These are phyloP conservation scores for Protobothrops flavoviridis DNA, from an alignment of 2,113 vertebrate genomes.

Conservation along the genomic window DNA sequence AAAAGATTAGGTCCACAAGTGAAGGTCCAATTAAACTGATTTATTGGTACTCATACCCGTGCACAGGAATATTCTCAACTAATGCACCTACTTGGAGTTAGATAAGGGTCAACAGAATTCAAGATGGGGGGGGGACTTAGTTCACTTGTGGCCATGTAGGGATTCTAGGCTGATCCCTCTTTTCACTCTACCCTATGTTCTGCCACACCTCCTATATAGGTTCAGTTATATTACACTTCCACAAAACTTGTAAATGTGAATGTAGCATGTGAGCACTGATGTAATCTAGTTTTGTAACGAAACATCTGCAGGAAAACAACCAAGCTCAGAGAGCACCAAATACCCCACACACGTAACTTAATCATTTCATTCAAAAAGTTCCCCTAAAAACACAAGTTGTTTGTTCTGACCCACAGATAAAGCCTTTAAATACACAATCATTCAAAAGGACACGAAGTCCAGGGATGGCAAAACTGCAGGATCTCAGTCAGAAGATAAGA, in stretches of 20 bases:
- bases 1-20: background rate
- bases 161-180: background rate
- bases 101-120: background rate
- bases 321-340: background rate
- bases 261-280: background rate
- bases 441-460: conserved; percentile 17
- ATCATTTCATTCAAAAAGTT: background rate
- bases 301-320: background rate
- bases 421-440: background rate
- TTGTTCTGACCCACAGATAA: conserved; percentile 22
- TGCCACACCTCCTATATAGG: background rate
- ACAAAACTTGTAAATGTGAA: conserved; percentile 2
- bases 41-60: background rate
- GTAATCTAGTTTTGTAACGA: background rate
- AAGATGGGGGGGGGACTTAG: background rate
- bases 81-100: background rate
- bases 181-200: background rate
- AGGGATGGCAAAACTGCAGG: conserved; percentile 8
- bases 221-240: background rate
- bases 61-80: background rate
- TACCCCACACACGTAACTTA: background rate
- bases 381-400: background rate
- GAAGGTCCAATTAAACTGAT: background rate
- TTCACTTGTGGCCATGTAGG: background rate
- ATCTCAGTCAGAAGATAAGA: conserved; percentile 21